phyloP scores from a whole-genome alignment of 1,140 invertebrate species.

The Forficula auricularia region DNA sequence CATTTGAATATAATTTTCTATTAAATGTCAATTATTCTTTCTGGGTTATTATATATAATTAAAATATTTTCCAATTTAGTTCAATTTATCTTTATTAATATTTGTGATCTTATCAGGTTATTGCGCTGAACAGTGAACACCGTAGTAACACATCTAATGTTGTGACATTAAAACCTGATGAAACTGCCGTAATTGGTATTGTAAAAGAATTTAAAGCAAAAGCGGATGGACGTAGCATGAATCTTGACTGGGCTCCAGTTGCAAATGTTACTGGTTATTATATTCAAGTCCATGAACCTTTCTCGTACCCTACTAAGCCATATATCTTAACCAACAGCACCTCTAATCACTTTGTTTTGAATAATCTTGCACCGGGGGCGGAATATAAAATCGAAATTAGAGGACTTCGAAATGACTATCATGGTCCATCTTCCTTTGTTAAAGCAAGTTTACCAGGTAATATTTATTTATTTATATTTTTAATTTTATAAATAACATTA shows the following conservation, averaged over 20 bases:
- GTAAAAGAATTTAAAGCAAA: conserved; percentile 34
- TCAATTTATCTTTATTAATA: not conserved
- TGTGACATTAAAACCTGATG: conserved; percentile 37
- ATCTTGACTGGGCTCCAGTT: conserved; percentile 39
- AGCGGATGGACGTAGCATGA: conserved; percentile 31
- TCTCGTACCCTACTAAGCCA: conserved; percentile 30
- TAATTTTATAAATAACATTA: not conserved
- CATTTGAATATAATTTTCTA: conserved; percentile 37
- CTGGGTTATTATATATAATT: conserved; percentile 35
- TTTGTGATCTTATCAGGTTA: conserved; percentile 30
- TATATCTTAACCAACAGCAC: conserved; percentile 15
- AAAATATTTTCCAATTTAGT: too few relatives aligned
- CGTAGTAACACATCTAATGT: conserved; percentile 38
- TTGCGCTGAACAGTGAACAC: conserved; percentile 38
- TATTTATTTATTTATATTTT: not conserved
- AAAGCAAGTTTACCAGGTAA: conserved; percentile 33
- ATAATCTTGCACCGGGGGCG: conserved; percentile 27
- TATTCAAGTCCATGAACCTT: conserved; percentile 29
- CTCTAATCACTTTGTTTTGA: conserved; percentile 18
- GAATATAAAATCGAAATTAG: conserved; percentile 39
- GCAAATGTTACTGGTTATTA: conserved; percentile 41
- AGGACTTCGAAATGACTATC: conserved; percentile 37
- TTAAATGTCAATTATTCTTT: conserved; percentile 48
- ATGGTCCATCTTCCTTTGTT: conserved; percentile 34
- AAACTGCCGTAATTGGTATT: conserved; percentile 37